Evolutionary conservation across 2,888 invertebrate genomes (phyloP).

Genomic region (Eumerus sabulonum): DNA sequence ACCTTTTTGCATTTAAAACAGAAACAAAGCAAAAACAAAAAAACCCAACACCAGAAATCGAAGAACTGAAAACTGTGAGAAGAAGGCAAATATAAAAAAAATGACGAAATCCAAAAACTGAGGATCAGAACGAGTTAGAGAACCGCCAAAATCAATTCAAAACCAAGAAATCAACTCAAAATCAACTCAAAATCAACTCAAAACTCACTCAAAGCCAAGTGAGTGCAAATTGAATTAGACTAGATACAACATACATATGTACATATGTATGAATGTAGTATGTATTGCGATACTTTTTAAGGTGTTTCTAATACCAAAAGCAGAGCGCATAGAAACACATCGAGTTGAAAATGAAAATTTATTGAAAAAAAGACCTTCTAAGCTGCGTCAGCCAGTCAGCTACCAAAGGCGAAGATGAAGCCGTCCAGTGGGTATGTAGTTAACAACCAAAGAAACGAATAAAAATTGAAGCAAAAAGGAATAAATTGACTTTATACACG

Average conservation of each 20-base stretch:
- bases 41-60: constrained; percentile 7
- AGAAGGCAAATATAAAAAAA: constrained; percentile 15
- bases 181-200: constrained; percentile 11
- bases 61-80: background rate
- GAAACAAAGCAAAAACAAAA: constrained; percentile 9
- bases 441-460: constrained; percentile 18
- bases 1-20: constrained; percentile 40
- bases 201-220: constrained; percentile 51
- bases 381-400: constrained; percentile 32
- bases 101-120: constrained; percentile 13
- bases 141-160: constrained; percentile 32
- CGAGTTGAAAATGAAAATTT: constrained; percentile 7
- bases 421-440: constrained; percentile 6
- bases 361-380: constrained; percentile 44
- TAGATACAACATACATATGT: constrained; percentile 4
- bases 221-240: constrained; percentile 26
- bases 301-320: constrained; percentile 11
- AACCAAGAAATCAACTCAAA: constrained; percentile 11
- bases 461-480: constrained; percentile 33
- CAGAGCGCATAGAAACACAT: constrained; percentile 7
- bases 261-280: too few species aligned
- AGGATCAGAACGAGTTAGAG: constrained; percentile 28
- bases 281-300: too few species aligned
- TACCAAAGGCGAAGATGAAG: constrained; percentile 54
- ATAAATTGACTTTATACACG: constrained; percentile 52